Percentiles rank a stretch among this genome's conserved stretches.
These are phyloP conservation scores for Rhabdophis nuchalis DNA, from an alignment of 2,797 vertebrate genomes.

Conservation along the genomic window DNA sequence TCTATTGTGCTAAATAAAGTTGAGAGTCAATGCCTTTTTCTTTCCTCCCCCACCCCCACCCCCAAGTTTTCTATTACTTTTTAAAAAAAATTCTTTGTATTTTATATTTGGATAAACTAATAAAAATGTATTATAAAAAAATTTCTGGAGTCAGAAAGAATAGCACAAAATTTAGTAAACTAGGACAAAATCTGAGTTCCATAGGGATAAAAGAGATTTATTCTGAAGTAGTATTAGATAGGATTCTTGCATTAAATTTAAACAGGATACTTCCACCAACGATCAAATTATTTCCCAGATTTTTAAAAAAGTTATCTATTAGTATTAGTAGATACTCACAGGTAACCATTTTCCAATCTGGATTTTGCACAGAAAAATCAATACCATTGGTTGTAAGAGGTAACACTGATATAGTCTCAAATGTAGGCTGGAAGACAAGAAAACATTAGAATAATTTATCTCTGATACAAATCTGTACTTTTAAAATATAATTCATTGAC, in stretches of 20 bases:
- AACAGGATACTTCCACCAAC: background rate
- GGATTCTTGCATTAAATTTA: background rate
- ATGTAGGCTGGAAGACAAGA: slow-evolving; percentile 66
- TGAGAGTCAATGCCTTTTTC: no score
- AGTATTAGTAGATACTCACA: slow-evolving; percentile 66
- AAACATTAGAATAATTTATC: slow-evolving; percentile 32
- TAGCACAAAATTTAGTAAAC: background rate
- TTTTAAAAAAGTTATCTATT: background rate
- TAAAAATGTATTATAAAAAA: background rate
- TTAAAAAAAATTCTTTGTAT: no score
- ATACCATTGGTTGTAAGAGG: slow-evolving; percentile 71
- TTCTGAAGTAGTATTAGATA: background rate
- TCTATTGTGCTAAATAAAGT: no score
- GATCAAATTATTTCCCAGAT: slow-evolving; percentile 4
- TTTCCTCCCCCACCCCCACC: no score
- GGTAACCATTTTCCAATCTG: slow-evolving; percentile 60
- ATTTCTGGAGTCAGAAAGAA: background rate
- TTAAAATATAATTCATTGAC: background rate
- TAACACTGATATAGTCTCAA: slow-evolving; percentile 67
- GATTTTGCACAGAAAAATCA: slow-evolving; percentile 61
- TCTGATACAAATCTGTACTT: background rate
- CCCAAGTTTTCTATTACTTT: no score
- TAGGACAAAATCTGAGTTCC: background rate
- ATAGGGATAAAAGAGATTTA: background rate
- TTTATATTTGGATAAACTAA: no score